These are phyloP conservation scores for Lerista edwardsae DNA, from an alignment of 2,797 vertebrate species.

Conservation along the genomic window DNA sequence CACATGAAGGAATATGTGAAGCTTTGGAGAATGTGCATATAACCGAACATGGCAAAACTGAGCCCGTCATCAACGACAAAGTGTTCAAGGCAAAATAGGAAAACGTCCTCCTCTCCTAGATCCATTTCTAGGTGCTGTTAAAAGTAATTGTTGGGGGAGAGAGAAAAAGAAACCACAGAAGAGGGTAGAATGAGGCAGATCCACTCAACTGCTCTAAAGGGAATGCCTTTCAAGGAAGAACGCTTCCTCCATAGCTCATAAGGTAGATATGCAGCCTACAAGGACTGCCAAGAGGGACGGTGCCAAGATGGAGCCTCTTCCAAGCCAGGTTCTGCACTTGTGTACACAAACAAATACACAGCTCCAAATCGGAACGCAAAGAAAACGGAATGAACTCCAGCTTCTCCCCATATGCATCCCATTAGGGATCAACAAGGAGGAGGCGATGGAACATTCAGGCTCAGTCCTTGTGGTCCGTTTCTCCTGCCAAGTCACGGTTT, in stretches of 20 bases:
- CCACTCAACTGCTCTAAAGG: slow-evolving; percentile 10
- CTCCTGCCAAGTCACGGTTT: slow-evolving; percentile 28
- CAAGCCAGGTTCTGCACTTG: slow-evolving; percentile 65
- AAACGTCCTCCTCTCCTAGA: background rate
- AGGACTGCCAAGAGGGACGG: slow-evolving; percentile 30
- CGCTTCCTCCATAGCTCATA: slow-evolving; percentile 51
- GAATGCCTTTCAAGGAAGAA: slow-evolving; percentile 44
- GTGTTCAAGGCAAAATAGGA: background rate
- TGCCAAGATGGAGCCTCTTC: slow-evolving; percentile 61
- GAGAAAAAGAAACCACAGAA: background rate
- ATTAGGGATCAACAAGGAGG: slow-evolving; percentile 20
- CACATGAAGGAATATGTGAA: background rate
- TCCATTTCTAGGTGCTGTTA: slow-evolving; percentile 21
- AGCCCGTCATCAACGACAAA: background rate
- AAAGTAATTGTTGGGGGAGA: background rate
- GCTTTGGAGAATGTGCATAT: background rate
- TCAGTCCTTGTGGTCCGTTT: background rate
- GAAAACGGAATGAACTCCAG: slow-evolving; percentile 18
- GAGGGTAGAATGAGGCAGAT: slow-evolving; percentile 34
- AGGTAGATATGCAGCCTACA: slow-evolving; percentile 53
- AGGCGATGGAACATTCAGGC: slow-evolving; percentile 22
- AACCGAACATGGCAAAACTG: background rate
- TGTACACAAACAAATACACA: slow-evolving; percentile 55
- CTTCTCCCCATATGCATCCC: background rate
- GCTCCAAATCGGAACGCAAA: slow-evolving; percentile 37